Conservation (phyloP, 2,888 invertebrate genomes). For the Phytoseiulus persimilis region DNA sequence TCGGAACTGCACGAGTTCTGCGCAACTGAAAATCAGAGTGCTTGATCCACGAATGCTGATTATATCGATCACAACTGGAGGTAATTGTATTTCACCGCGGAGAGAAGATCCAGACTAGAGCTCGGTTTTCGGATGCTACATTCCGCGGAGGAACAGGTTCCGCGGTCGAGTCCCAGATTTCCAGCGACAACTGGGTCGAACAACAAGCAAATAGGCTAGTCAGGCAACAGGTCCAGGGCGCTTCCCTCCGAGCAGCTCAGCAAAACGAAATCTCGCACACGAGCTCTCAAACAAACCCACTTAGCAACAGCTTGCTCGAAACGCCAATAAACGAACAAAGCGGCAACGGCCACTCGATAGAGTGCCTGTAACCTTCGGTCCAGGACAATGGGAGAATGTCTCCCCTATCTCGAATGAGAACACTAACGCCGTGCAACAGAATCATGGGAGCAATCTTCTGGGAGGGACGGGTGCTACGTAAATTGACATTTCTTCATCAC, state of each 20-base stretch:
- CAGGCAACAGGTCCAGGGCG: neutral
- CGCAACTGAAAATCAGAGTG: neutral
- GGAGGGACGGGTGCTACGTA: too few species aligned
- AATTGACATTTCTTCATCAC: too few species aligned
- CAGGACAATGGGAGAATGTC: neutral
- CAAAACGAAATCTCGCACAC: neutral
- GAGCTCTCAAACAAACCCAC: neutral
- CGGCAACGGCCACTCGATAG: neutral
- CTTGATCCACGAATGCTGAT: too few species aligned
- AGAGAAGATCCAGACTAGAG: neutral
- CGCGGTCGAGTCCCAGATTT: neutral
- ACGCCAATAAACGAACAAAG: neutral
- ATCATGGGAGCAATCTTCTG: too few species aligned
- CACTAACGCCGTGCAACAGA: too few species aligned
- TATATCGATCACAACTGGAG: too few species aligned
- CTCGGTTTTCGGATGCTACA: neutral
- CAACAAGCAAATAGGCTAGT: neutral
- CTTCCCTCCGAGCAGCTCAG: neutral
- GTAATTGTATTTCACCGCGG: too few species aligned
- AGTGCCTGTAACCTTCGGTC: neutral
- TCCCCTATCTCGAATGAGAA: neutral
- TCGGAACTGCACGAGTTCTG: neutral
- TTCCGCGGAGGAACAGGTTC: too few species aligned
- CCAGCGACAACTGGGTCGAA: neutral
- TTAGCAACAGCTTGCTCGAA: neutral